Evolutionary conservation across 2,888 invertebrate species (phyloP), one percentile per base, ranked within the genome.

Genomic region (Sinelater perroti): DNA sequence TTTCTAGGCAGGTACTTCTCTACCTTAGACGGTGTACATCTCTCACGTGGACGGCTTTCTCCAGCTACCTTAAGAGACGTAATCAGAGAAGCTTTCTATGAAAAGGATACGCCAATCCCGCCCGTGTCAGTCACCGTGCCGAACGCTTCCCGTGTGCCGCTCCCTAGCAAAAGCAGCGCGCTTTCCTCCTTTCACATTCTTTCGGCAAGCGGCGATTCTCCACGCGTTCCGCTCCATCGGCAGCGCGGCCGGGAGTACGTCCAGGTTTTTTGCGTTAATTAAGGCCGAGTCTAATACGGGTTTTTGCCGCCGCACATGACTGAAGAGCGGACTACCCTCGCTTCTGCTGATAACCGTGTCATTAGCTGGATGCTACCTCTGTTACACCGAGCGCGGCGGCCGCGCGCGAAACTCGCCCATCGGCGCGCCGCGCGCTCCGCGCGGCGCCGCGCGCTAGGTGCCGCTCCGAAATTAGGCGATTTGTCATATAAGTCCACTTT

Each of bases 191-290:
- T 52, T 63, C 60, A 49, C 56, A 63, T 61, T 63, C 58, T 61
- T 59, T 20, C 26, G 35, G 20, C 7, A 24, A 17, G 18, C 18
- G 44, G 11, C 11, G 20, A 8, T 13, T 24, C 17, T 36, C 36
- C 44, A 11, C 8, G 50, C 44, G 46, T 58, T 54, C 65, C 63
- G 65, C 64, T 55, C 45, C 58, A 28, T 16, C 17, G 14, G n/a
- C 20, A 57, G 35, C 36, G 24, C 55, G 56, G 38, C 11, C 42
- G 40, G 63, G 49, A 60, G 62, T 63, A 60, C 51, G 59, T 60
- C 62, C 63, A 60, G 61, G 71, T 75, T 76, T 76, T 76, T 76
- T 76, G 75, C 72, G 71, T 76, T 76, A 75, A 76, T 76, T 76
- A 76, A 75, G 75, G 72, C 72, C 75, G 70, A 64, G 69, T 75